Percentiles rank a stretch among this genome's conserved stretches.
phyloP scores from a whole-genome alignment of 1,140 invertebrate genomes.

The Triops cancriformis region DNA sequence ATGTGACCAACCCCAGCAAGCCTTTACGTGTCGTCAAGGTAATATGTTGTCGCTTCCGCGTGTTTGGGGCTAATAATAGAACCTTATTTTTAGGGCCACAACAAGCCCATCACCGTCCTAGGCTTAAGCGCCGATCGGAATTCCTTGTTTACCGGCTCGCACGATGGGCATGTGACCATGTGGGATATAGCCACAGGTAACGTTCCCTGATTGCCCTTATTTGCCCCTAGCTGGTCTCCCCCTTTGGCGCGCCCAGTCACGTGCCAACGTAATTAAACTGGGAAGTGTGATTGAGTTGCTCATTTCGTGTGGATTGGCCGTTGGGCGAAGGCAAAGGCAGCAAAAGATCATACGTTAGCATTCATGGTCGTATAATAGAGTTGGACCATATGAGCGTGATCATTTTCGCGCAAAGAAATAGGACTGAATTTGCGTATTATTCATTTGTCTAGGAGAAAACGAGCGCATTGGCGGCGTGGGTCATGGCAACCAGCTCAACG shows the following conservation, averaged over 20 bases:
- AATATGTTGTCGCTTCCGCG: slow-evolving; percentile 26
- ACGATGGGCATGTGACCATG: slow-evolving; percentile 79
- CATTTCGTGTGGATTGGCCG: neutral
- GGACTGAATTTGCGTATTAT: neutral
- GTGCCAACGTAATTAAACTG: neutral
- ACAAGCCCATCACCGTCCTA: slow-evolving; percentile 94
- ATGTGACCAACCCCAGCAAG: slow-evolving; percentile 72
- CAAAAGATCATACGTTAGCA: too few relatives aligned
- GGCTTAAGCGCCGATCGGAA: slow-evolving; percentile 63
- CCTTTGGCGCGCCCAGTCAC: too few relatives aligned
- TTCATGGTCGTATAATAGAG: too few relatives aligned
- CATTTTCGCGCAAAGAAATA: too few relatives aligned
- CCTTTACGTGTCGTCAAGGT: slow-evolving; percentile 78
- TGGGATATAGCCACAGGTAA: slow-evolving; percentile 71
- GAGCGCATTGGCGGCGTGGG: slow-evolving; percentile 69
- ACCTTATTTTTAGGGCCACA: slow-evolving; percentile 66
- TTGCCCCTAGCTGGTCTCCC: neutral
- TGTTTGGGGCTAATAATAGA: slow-evolving; percentile 23
- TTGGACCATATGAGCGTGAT: too few relatives aligned
- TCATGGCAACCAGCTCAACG: slow-evolving; percentile 91
- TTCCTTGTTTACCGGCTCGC: slow-evolving; percentile 82
- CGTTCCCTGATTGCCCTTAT: slow-evolving; percentile 26
- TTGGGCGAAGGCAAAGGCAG: too few relatives aligned
- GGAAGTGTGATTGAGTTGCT: neutral
- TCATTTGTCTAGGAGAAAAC: slow-evolving; percentile 50